Base-by-base conservation (phyloP, 2,888 invertebrate genomes). In the Drosophila nr. perissopoda region DNA sequence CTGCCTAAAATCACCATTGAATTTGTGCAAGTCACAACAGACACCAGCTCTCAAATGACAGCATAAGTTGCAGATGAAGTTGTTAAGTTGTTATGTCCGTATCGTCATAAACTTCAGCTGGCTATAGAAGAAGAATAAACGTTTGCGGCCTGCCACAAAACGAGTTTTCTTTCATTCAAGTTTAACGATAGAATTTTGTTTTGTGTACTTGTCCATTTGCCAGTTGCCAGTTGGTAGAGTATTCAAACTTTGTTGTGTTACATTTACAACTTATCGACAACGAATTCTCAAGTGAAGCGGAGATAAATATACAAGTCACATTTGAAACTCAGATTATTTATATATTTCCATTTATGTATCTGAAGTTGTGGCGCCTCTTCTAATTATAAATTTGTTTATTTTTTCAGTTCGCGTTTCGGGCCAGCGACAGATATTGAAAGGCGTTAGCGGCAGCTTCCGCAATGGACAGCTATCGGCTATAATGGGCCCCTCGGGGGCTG, bases 401-500 rank as follows among this genome's bases (percentile, higher is more conserved):
- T 4, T 53, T 21, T 21, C 92, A 95, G 95, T 93, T 66, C 92
- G 93, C 72, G 91, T 91, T 40, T 83, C 92, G 40, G 93, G 94
- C 57, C 94, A 94, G 69, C 94, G 95, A 70, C 93, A 93, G 72
- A 94, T 96, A 38, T 92, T 96, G 21, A 94, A 95, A 86, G 94
- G 94, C 58, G 95, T 96, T 2, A 94, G 94, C 87, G 96, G 96
- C 60, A 94, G 94, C 83, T 96, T 96, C 92, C 92, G 93, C 66
- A 94, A 95, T 68, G 96, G 96, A 0, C 94, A 95, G 83, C 93
- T 96, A 71, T 94, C 95, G 52, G 96, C 95, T 66, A 96, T 96
- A 77, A 95, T 96, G 94, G 96, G 96, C 49, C 95, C 95, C 13
- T 95, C 95, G 2, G 96, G 96, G 48, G 96, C 96, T 21, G 96